phyloP scores from a whole-genome alignment of 2,797 vertebrate genomes.

The Syncerus caffer region DNA sequence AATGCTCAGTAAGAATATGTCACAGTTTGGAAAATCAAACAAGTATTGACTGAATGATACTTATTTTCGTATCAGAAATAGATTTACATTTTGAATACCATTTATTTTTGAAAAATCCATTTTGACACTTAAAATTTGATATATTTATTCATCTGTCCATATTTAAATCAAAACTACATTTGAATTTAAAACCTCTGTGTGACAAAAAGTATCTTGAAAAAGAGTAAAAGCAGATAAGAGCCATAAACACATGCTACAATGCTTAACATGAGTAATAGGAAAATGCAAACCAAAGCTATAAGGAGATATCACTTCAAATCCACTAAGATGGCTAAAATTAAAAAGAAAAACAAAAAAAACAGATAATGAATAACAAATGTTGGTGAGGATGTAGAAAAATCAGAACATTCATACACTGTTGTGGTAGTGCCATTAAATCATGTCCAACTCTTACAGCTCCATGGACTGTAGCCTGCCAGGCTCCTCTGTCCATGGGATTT shows the following conservation, averaged over 20 bases:
- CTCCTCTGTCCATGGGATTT: neutral
- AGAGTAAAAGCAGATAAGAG: neutral
- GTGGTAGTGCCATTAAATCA: neutral
- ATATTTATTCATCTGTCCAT: neutral
- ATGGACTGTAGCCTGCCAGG: neutral
- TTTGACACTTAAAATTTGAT: constrained; percentile 2
- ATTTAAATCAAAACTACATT: constrained; percentile 37
- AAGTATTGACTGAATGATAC: neutral
- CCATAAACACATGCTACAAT: neutral
- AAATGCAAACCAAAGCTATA: neutral
- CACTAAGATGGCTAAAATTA: neutral
- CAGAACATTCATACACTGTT: neutral
- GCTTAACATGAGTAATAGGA: neutral
- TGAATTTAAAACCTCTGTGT: constrained; percentile 17
- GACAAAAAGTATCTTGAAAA: constrained; percentile 3
- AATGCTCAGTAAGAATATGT: neutral
- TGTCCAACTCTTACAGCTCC: neutral
- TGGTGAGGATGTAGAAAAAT: neutral
- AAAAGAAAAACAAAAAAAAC: neutral
- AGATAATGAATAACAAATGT: neutral
- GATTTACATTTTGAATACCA: neutral
- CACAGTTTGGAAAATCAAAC: neutral
- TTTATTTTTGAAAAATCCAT: constrained; percentile 6
- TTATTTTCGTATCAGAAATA: constrained; percentile 29
- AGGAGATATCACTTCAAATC: neutral